Evolutionary conservation across 2,888 invertebrate species (phyloP).

Genomic region (Scaptomyza parva): DNA sequence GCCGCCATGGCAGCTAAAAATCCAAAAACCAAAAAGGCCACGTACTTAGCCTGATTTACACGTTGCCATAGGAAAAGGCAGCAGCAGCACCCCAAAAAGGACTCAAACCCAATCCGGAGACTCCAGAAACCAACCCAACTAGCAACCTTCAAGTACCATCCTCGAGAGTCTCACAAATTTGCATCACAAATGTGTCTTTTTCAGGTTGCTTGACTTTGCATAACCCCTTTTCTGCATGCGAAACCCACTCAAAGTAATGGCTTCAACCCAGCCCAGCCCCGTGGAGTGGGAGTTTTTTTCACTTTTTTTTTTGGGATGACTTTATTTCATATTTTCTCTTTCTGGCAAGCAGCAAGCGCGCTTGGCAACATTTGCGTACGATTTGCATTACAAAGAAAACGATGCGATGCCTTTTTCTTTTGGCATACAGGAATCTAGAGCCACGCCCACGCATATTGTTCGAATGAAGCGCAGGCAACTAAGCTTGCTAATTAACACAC

Average conservation of each 20-base stretch:
- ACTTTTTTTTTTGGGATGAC: conserved; percentile 31
- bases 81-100: conserved; percentile 20
- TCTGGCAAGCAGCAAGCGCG: conserved; percentile 41
- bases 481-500: conserved; percentile 55
- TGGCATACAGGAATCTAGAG: conserved; percentile 47
- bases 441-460: conserved; percentile 38
- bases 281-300: conserved; percentile 10
- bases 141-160: conserved; percentile 19
- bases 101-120: not conserved
- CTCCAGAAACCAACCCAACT: not conserved
- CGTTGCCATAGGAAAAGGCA: conserved; percentile 69
- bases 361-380: conserved; percentile 68
- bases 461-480: not conserved
- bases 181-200: conserved; percentile 80
- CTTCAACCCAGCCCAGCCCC: not conserved
- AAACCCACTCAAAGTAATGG: conserved; percentile 58
- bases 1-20: conserved; percentile 66
- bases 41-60: conserved; percentile 80
- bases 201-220: conserved; percentile 81
- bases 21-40: conserved; percentile 76
- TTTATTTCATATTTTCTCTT: conserved; percentile 75
- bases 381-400: conserved; percentile 75
- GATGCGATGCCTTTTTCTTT: conserved; percentile 43
- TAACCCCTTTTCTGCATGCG: conserved; percentile 72
- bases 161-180: conserved; percentile 60